Base-by-base conservation (phyloP, 1,140 invertebrate genomes). In the Mya arenaria region DNA sequence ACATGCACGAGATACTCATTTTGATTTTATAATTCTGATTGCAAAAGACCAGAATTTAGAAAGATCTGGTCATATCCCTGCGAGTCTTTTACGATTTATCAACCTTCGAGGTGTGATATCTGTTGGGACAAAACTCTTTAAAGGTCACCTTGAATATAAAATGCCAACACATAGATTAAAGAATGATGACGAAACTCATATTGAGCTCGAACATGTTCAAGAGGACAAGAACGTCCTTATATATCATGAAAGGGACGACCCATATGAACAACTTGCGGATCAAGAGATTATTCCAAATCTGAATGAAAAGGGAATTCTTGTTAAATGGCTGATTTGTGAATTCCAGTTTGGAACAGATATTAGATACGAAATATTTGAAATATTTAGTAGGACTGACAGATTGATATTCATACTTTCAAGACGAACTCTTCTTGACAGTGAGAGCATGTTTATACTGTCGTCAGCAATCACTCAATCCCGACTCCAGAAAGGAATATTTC, bases 271-370 rank as follows among this genome's bases (percentile, higher is more conserved):
- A 28, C 36, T n/a, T 25, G 32, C 48, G 4, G 3, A 13, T 17
- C 39, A 68, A 44, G 36, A 68, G 8, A 41, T 68, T 5, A 41
- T 44, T 5, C 65, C 65, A 8, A 44, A 25, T 68, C 34, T 68
- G 23, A 6, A 36, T 36, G 65, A 19, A 41, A 44, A 68, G 10
- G 30, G 30, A 30, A 13, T 44, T 44, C 4, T 8, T 2, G 37
- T 41, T 23, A 68, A 68, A 44, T 5, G 25, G 23, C 37, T 68
- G 30, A 41, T 44, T 13, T 44, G 39, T 36, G 36, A 68, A 41
- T 68, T 68, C 34, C 39, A 25, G 34, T 41, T 41, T 13, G 65
- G 65, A 41, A 41, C 36, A 25, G 65, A 68, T 28, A 68, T 68
- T 3, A 36, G 37, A 39, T 36, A 68, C 30, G 36, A 68, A 17